Evolutionary conservation across 2,888 invertebrate genomes (phyloP), one percentile per base, ranked within the genome.

Genomic region (Neoitamus cyanurus): DNA sequence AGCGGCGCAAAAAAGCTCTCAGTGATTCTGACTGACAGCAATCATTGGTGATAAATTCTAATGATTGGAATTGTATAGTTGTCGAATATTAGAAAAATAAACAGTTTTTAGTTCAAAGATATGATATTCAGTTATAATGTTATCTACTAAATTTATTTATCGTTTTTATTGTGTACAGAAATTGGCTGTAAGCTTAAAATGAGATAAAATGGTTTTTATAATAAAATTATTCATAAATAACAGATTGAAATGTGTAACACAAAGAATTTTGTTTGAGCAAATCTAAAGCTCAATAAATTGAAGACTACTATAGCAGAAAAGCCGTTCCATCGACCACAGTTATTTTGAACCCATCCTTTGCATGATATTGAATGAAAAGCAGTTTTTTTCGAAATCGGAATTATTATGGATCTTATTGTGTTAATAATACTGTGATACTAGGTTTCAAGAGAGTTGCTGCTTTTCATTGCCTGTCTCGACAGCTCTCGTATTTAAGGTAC

Each of bases 21-120:
- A 97, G 96, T 87, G 98, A 98, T 92, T 97, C 97, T 92, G 97
- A 98, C 94, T 97, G 95, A 97, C 94, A 92, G 92, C 92, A 88
- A 85, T 46, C 84, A 85, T 72, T 86, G 34, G 78, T 86, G 30
- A 86, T 84, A 30, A 80, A 83, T 72, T 48, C 84, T 48, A 84
- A 85, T 87, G 87, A 89, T 85, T 87, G 87, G 85, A 88, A 87
- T 87, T 84, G 86, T 87, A 88, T 87, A 88, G 86, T 88, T 88
- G 87, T 86, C 87, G 88, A 88, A 88, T 88, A 88, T 88, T 87
- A 89, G 88, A 88, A 87, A 87, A 82, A 69, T 82, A 82, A 82
- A 69, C 36, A 31, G 58, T 58, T 82, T 82, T 82, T 82, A 82
- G 82, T 82, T 69, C 68, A 69, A 82, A 68, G 42, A 80, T 37